Conservation (phyloP, 2,797 vertebrate genomes). For the Vespertilio murinus region DNA sequence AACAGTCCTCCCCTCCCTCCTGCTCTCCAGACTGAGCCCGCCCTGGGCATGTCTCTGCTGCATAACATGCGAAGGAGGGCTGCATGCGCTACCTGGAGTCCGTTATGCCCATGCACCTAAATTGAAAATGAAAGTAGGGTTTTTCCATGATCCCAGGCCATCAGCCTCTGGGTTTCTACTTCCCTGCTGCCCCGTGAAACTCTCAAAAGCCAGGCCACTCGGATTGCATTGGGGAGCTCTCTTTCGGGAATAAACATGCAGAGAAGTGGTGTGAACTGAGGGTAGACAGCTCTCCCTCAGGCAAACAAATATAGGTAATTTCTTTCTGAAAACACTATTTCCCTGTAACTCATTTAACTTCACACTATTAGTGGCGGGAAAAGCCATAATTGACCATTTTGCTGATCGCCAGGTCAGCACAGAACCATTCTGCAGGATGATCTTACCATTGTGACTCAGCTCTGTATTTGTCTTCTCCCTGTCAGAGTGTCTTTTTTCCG, state of each 20-base stretch:
- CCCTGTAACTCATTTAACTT: neutral
- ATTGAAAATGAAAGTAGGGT: neutral
- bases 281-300: neutral
- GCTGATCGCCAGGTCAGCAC: neutral
- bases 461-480: neutral
- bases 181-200: neutral
- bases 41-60: neutral
- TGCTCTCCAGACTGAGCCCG: neutral
- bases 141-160: neutral
- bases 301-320: neutral
- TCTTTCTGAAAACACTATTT: neutral
- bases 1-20: neutral
- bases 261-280: neutral
- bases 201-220: neutral
- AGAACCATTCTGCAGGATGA: neutral
- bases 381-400: neutral
- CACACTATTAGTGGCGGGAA: neutral
- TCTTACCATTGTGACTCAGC: accelerated
- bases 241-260: neutral
- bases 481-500: neutral
- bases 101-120: neutral
- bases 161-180: neutral
- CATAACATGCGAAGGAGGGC: neutral
- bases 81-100: neutral
- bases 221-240: neutral